Evolutionary conservation across 2,888 invertebrate genomes (phyloP).

Genomic region (Heteromurus nitidus): DNA sequence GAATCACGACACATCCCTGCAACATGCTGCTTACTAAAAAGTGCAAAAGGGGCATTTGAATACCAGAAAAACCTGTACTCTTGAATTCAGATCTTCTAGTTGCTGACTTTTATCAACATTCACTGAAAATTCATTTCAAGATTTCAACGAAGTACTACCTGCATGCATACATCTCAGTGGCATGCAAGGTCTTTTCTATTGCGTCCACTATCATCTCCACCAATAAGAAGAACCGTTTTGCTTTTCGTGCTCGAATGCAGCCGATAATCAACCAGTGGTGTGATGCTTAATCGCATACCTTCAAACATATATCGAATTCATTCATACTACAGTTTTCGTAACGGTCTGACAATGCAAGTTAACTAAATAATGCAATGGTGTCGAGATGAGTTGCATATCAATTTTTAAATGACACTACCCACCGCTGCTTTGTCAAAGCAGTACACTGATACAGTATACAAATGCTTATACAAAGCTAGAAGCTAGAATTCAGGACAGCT

Average conservation of each 20-base stretch:
- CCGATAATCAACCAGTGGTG: slow-evolving; percentile 37
- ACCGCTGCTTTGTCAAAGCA: not conserved
- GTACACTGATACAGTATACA: too few relatives aligned
- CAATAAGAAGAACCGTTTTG: slow-evolving; percentile 32
- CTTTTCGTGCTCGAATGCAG: slow-evolving; percentile 21
- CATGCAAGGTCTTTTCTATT: slow-evolving; percentile 41
- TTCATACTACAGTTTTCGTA: slow-evolving; percentile 39
- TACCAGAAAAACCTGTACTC: slow-evolving; percentile 61
- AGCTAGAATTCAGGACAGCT: slow-evolving; percentile 42
- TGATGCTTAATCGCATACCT: not conserved
- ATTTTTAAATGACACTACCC: slow-evolving; percentile 9
- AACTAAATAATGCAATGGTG: not conserved
- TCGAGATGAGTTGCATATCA: not conserved
- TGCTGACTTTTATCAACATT: slow-evolving; percentile 23
- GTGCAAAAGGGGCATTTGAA: too few relatives aligned
- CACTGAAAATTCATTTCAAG: slow-evolving; percentile 24
- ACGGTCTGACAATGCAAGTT: slow-evolving; percentile 35
- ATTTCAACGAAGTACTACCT: not conserved
- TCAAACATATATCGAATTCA: not conserved
- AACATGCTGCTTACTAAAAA: not conserved
- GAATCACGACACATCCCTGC: not conserved
- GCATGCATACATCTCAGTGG: slow-evolving; percentile 10
- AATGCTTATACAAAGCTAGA: not conserved
- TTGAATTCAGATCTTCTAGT: slow-evolving; percentile 29
- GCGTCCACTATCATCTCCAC: slow-evolving; percentile 14